These are phyloP conservation scores for Scomber japonicus DNA, from an alignment of 2,113 vertebrate species.

Conservation along the genomic window DNA sequence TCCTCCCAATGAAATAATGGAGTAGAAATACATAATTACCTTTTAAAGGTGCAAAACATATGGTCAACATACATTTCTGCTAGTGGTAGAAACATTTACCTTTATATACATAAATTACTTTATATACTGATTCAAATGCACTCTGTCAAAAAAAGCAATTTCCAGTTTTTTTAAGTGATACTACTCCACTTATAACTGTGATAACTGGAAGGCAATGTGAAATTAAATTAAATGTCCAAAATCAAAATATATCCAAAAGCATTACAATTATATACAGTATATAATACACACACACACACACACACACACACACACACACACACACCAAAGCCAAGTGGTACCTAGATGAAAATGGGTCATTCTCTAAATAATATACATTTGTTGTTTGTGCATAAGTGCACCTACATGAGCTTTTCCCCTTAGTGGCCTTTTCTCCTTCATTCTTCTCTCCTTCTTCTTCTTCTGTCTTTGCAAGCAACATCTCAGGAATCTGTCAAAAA, in stretches of 20 bases:
- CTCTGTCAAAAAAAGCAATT: too few species aligned
- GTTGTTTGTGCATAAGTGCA: background rate
- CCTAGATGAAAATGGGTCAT: background rate
- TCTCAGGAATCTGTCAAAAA: conserved; percentile 91
- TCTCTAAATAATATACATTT: background rate
- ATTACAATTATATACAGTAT: background rate
- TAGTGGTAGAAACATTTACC: background rate
- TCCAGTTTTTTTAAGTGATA: too few species aligned
- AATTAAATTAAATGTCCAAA: background rate
- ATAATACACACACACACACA: background rate
- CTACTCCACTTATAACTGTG: too few species aligned
- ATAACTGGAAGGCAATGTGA: background rate
- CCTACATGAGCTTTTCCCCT: conserved; percentile 84
- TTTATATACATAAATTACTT: background rate
- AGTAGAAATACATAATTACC: too few species aligned
- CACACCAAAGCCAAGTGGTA: background rate
- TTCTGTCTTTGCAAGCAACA: conserved; percentile 87
- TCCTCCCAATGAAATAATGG: background rate
- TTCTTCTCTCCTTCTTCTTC: conserved; percentile 78
- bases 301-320: background rate
- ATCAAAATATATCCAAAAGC: background rate
- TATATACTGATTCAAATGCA: background rate
- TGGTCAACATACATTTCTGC: background rate
- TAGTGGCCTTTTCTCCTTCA: conserved; percentile 68
- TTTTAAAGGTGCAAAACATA: background rate